Percentiles rank a stretch among this genome's conserved stretches.
Conservation (phyloP, 2,113 vertebrate species). For the Campylomormyrus numenius region DNA sequence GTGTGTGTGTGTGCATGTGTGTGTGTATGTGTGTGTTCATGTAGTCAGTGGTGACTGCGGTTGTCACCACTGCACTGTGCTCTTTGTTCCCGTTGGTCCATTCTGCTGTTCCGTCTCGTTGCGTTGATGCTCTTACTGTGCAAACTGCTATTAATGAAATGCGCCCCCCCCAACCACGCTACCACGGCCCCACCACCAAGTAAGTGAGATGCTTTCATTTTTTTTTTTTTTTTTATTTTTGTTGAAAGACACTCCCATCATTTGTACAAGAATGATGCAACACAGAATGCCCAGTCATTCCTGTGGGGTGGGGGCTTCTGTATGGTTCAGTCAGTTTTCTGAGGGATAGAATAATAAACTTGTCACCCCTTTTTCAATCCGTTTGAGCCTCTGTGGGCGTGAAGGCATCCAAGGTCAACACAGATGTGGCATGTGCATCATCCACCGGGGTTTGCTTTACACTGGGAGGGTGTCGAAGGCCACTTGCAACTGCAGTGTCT, state of each 20-base stretch:
- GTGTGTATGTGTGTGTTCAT: background rate
- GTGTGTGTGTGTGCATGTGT: background rate
- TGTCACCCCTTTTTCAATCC: background rate
- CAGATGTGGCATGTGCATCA: background rate
- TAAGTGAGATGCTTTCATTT: constrained; percentile 36
- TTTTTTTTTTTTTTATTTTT: background rate
- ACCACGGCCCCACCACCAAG: constrained; percentile 21
- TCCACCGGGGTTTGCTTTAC: background rate
- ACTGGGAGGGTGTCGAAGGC: background rate
- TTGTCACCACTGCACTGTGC: background rate
- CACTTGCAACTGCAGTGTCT: background rate
- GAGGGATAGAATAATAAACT: background rate
- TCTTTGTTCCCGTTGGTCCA: background rate
- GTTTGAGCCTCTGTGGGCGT: background rate
- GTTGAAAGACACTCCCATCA: background rate
- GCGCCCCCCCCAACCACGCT: background rate
- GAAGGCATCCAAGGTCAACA: background rate
- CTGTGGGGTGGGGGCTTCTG: background rate
- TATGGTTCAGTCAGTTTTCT: background rate
- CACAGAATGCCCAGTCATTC: background rate
- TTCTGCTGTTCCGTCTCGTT: background rate
- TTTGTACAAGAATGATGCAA: background rate
- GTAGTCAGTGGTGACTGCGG: background rate
- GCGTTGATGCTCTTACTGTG: background rate
- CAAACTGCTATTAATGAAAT: constrained; percentile 7